phyloP scores from a whole-genome alignment of 2,888 invertebrate genomes.

The Hoplodrina ambigua region DNA sequence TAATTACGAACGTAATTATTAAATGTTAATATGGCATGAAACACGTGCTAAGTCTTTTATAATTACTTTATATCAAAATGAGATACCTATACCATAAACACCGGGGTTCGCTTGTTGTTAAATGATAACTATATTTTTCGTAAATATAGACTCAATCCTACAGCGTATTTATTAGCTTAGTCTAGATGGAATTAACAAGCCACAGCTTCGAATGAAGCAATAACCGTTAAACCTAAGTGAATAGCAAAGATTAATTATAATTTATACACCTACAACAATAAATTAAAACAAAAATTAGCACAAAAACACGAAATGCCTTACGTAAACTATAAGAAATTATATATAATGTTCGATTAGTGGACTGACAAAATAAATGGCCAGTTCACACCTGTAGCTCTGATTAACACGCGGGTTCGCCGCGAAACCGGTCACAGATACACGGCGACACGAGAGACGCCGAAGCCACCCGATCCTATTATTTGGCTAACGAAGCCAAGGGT shows the following conservation, averaged over 20 bases:
- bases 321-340: constrained; percentile 28
- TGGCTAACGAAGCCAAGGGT: constrained; percentile 88
- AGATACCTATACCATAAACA: background rate
- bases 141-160: constrained; percentile 7
- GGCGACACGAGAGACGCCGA: constrained; percentile 66
- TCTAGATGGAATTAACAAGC: constrained; percentile 13
- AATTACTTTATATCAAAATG: constrained; percentile 5
- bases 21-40: background rate
- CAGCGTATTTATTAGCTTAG: constrained; percentile 7
- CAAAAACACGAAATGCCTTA: constrained; percentile 17
- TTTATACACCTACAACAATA: constrained; percentile 27
- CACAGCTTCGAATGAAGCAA: constrained; percentile 39
- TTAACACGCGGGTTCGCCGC: constrained; percentile 30
- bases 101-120: background rate
- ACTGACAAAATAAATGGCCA: constrained; percentile 54
- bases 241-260: constrained; percentile 26
- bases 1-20: constrained; percentile 11
- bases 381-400: constrained; percentile 68
- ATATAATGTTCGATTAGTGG: constrained; percentile 59
- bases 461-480: constrained; percentile 87
- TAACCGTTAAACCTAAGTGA: constrained; percentile 27
- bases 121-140: constrained; percentile 11
- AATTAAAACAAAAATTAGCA: constrained; percentile 34
- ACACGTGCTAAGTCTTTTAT: constrained; percentile 4
- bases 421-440: constrained; percentile 53